A percentile compares a stretch with the other conserved stretches of the same genome.
These are phyloP conservation scores for Rutpela maculata DNA, from an alignment of 2,888 invertebrate species.

Conservation along the genomic window DNA sequence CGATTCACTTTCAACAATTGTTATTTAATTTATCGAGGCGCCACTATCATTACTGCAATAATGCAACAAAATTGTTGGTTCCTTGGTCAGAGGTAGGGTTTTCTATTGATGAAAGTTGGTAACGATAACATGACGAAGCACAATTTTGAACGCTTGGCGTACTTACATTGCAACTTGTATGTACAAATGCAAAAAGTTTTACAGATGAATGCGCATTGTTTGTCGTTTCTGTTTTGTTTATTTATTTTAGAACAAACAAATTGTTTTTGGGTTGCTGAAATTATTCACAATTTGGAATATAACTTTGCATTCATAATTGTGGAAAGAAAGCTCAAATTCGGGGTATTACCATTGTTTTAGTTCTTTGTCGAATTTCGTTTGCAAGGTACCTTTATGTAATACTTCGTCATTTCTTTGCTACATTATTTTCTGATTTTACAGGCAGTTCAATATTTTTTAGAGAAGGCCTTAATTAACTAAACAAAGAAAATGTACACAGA, in stretches of 20 bases:
- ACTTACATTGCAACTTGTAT: neutral
- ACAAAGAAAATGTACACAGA: too few relatives aligned
- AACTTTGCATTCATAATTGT: too few relatives aligned
- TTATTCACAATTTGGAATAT: neutral
- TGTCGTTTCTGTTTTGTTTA: neutral
- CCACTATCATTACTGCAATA: slow-evolving; percentile 24
- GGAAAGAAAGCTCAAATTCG: too few relatives aligned
- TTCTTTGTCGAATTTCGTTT: too few relatives aligned
- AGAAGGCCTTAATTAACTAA: too few relatives aligned
- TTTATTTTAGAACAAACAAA: neutral
- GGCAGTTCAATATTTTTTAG: too few relatives aligned
- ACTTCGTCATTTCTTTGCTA: too few relatives aligned
- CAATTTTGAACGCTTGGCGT: slow-evolving; percentile 4
- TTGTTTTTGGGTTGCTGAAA: neutral
- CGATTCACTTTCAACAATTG: slow-evolving; percentile 57
- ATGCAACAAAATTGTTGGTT: neutral
- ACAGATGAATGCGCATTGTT: neutral
- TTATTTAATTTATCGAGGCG: slow-evolving; percentile 46
- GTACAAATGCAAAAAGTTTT: neutral
- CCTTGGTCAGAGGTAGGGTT: slow-evolving; percentile 22
- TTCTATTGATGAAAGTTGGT: slow-evolving; percentile 32
- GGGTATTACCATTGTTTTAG: too few relatives aligned
- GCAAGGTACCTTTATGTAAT: too few relatives aligned
- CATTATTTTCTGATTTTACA: too few relatives aligned
- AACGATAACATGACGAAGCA: slow-evolving; percentile 28